Percentiles rank a stretch among this genome's conserved stretches.
Conservation (phyloP, 2,113 vertebrate species). For the Rana temporaria region DNA sequence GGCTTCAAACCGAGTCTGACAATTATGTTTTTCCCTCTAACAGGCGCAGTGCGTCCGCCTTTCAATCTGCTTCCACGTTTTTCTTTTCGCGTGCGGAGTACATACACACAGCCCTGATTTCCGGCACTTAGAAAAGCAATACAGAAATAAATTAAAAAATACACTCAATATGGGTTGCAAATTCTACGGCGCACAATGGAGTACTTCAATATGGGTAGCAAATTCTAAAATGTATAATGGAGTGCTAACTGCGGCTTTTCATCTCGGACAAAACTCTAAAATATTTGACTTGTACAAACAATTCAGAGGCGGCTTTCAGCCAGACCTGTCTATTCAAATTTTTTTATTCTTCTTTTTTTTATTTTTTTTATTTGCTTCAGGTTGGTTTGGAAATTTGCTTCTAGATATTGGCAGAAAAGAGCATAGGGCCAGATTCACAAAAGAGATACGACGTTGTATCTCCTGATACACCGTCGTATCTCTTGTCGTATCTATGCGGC, state of each 20-base stretch:
- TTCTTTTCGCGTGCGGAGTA: conserved; percentile 10
- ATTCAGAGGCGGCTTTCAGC: conserved; percentile 5
- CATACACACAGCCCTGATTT: conserved; percentile 8
- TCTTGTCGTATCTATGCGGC: too few species aligned
- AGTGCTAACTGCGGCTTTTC: conserved; percentile 18
- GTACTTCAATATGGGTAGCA: background rate
- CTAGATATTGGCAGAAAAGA: too few species aligned
- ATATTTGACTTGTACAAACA: conserved; percentile 25
- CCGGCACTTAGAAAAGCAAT: conserved; percentile 40
- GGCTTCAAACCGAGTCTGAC: conserved; percentile 20
- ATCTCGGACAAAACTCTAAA: conserved; percentile 15
- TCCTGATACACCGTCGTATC: too few species aligned
- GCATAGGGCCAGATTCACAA: too few species aligned
- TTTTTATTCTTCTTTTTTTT: too few species aligned
- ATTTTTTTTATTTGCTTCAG: background rate
- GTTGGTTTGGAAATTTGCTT: background rate
- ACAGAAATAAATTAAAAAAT: background rate
- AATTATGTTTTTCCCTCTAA: conserved; percentile 27
- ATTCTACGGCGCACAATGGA: conserved; percentile 8
- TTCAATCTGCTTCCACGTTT: conserved; percentile 7
- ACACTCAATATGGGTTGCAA: background rate
- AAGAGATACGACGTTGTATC: too few species aligned
- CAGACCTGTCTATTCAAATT: background rate
- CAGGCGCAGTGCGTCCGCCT: background rate
- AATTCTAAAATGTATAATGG: conserved; percentile 7